phyloP scores from a whole-genome alignment of 2,888 invertebrate species.

The Cremastinae sp. region DNA sequence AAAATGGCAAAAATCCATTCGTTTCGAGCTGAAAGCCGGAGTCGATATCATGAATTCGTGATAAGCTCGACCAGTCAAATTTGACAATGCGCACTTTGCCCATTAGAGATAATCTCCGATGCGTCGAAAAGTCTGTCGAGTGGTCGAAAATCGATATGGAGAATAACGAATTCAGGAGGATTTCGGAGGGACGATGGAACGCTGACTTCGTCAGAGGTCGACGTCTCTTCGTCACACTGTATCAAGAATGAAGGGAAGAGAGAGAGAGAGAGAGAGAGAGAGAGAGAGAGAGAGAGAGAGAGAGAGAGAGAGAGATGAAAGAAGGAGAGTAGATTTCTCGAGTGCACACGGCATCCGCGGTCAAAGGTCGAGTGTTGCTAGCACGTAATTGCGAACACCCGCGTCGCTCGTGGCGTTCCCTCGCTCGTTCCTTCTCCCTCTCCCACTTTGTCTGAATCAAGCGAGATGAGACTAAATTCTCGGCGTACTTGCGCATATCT shows the following conservation, averaged over 20 bases:
- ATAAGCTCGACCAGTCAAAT: too few species aligned
- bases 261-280: conserved; percentile 4
- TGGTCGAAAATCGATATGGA: background rate
- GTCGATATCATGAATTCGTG: too few species aligned
- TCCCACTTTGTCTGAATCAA: conserved; percentile 4
- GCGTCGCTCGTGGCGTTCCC: conserved; percentile 33
- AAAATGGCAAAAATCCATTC: too few species aligned
- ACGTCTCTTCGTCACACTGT: conserved; percentile 12
- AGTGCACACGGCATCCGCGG: conserved; percentile 49
- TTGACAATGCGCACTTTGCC: too few species aligned
- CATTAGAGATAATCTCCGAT: too few species aligned
- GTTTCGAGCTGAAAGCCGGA: too few species aligned
- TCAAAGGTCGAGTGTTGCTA: conserved; percentile 60
- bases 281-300: background rate
- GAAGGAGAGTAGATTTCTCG: conserved; percentile 26
- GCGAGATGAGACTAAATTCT: conserved; percentile 43
- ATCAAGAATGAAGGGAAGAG: conserved; percentile 9
- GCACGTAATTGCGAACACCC: conserved; percentile 60
- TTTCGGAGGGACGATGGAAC: conserved; percentile 33
- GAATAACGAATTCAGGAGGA: conserved; percentile 41
- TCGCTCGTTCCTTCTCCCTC: background rate
- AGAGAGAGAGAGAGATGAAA: conserved; percentile 1
- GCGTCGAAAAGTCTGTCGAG: too few species aligned
- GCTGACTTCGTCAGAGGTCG: background rate
- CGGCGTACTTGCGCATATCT: conserved; percentile 40